Base-by-base conservation (phyloP, 2,888 invertebrate species). In the Laothoe populi region DNA sequence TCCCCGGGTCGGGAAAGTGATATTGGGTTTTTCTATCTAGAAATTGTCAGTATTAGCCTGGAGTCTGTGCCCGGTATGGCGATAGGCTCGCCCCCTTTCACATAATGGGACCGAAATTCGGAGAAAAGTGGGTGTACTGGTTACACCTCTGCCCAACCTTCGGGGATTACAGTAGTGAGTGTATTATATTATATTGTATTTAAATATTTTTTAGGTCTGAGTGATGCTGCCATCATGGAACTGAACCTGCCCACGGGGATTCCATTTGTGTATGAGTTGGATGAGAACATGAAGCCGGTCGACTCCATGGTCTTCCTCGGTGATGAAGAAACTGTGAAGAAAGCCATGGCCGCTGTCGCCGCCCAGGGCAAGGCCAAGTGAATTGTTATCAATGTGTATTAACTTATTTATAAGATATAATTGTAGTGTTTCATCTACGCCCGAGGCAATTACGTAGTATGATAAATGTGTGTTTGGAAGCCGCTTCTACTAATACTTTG, bases 211-310 rank as follows among this genome's bases (percentile, higher is more conserved):
- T 13, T 53, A 96, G 96, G 93, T 65, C 91, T 97, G 74, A 94
- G 94, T 48, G 95, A 96, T 75, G 95, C 95, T 44, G 94, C 95
- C 63, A 96, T 97, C 59, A 96, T 96, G 94, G 94, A 94, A 65
- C 87, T 96, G 62, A 97, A 97, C 83, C 92, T 97, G 61, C 96
- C 96, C 0, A 96, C 96, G 65, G 96, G 96, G 63, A 96, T 97
- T 78, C 97, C 96, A 57, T 96, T 96, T 75, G 95, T 96, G 0
- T 97, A 96, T 74, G 95, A 96, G 74, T 90, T 96, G 70, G 95
- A 96, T 80, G 95, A 95, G 64, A 84, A 95, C 73, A 89, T 96
- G 82, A 94, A 95, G 69, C 96, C 96, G 0, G 93, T 95, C 0
- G 95, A 95, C 45, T 95, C 95, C 24, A 94, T 96, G 94, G 93